Conservation (phyloP, 2,797 vertebrate species). For the Peromyscus eremicus region DNA sequence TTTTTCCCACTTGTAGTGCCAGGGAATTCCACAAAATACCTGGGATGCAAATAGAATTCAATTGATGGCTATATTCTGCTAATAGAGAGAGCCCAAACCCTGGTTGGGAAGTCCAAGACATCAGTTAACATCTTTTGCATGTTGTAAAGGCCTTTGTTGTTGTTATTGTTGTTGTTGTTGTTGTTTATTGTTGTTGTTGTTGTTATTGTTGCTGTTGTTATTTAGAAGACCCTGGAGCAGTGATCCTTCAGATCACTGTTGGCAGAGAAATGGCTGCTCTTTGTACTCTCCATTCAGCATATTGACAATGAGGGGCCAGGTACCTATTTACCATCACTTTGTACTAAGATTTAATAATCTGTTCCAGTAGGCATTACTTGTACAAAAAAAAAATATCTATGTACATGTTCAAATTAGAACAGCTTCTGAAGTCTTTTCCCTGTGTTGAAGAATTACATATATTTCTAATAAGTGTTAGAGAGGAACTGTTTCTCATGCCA, state of each 20-base stretch:
- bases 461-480: conserved; percentile 80
- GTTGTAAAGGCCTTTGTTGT: conserved; percentile 25
- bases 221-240: conserved; percentile 47
- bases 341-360: conserved; percentile 56
- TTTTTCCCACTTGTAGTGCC: conserved; percentile 67
- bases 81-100: conserved; percentile 22
- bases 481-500: conserved; percentile 79
- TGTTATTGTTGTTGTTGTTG: not conserved
- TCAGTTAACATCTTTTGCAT: conserved; percentile 36
- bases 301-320: conserved; percentile 42
- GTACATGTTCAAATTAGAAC: conserved; percentile 54
- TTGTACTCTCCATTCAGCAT: conserved; percentile 50
- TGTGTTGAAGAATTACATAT: conserved; percentile 66
- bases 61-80: conserved; percentile 35
- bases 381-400: conserved; percentile 58
- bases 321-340: conserved; percentile 36
- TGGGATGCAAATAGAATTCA: conserved; percentile 57
- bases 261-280: conserved; percentile 60
- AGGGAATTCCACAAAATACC: conserved; percentile 56
- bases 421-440: conserved; percentile 70
- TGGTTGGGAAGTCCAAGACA: conserved; percentile 33
- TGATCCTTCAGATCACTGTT: conserved; percentile 36
- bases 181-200: not conserved
- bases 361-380: conserved; percentile 51
- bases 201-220: not conserved